phyloP scores from a whole-genome alignment of 2,797 vertebrate genomes.

The Sebastiscus tertius region DNA sequence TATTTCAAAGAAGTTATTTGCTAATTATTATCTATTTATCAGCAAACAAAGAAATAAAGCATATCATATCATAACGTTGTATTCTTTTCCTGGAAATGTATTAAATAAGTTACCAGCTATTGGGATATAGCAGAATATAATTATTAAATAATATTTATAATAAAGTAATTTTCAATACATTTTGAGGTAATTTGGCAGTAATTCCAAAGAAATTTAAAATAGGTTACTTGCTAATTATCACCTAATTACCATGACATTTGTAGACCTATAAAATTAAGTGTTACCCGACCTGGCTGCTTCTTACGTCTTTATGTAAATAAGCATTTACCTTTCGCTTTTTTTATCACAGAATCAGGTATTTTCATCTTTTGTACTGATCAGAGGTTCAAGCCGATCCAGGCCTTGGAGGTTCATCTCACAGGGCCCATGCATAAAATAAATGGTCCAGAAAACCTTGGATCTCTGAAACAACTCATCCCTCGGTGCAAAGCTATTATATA shows the following conservation, averaged over 20 bases:
- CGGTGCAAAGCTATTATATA: neutral
- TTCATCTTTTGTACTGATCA: neutral
- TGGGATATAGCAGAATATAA: too few species aligned
- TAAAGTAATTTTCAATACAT: fast-evolving
- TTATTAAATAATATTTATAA: too few species aligned
- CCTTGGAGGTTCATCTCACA: neutral
- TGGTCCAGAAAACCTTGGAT: neutral
- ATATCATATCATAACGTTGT: too few species aligned
- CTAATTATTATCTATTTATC: too few species aligned
- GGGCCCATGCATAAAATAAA: neutral
- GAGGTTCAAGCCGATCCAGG: neutral
- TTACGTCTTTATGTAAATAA: too few species aligned
- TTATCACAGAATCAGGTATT: neutral
- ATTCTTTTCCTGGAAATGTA: fast-evolving
- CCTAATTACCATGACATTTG: too few species aligned
- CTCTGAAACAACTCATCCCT: neutral
- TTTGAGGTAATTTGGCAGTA: too few species aligned
- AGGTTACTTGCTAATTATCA: too few species aligned
- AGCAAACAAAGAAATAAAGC: too few species aligned
- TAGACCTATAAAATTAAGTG: fast-evolving
- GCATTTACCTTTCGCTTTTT: neutral
- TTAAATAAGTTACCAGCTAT: too few species aligned
- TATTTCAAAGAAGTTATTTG: too few species aligned
- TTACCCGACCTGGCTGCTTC: too few species aligned
- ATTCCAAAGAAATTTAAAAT: fast-evolving